Percentiles rank a stretch among this genome's conserved stretches.
phyloP scores from a whole-genome alignment of 2,113 vertebrate genomes.

The Tyrannus savana region DNA sequence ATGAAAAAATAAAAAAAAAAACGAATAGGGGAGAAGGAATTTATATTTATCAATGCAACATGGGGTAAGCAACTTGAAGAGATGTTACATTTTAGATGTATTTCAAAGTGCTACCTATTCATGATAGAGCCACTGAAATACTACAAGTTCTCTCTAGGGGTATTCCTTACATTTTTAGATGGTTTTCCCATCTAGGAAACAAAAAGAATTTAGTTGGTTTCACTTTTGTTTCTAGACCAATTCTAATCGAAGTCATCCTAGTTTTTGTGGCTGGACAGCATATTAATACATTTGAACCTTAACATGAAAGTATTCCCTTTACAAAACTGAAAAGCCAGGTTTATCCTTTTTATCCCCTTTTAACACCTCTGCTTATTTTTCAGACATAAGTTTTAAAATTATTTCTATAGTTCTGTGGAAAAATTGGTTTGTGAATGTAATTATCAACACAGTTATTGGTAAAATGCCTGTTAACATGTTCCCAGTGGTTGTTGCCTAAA shows the following conservation, averaged over 20 bases:
- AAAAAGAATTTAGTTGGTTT: background rate
- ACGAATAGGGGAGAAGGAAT: background rate
- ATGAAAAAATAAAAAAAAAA: background rate
- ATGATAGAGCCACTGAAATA: background rate
- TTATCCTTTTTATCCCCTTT: background rate
- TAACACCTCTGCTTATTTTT: background rate
- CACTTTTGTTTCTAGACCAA: conserved; percentile 25
- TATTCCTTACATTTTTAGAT: background rate
- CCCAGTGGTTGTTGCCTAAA: background rate
- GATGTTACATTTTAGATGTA: background rate
- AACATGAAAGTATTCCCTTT: background rate
- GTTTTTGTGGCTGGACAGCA: background rate
- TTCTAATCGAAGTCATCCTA: background rate
- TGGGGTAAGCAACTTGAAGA: background rate
- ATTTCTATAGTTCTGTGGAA: background rate
- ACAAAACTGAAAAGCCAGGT: background rate
- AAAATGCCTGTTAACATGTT: background rate
- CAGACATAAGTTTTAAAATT: background rate
- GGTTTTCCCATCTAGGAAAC: background rate
- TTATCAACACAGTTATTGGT: background rate
- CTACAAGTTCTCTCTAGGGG: background rate
- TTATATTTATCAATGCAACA: background rate
- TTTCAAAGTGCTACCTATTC: background rate
- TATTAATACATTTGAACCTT: background rate
- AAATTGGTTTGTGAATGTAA: background rate